Percentiles rank a stretch among this genome's conserved stretches.
These are phyloP conservation scores for Synaphobranchus kaupii DNA, from an alignment of 2,797 vertebrate species.

Conservation along the genomic window DNA sequence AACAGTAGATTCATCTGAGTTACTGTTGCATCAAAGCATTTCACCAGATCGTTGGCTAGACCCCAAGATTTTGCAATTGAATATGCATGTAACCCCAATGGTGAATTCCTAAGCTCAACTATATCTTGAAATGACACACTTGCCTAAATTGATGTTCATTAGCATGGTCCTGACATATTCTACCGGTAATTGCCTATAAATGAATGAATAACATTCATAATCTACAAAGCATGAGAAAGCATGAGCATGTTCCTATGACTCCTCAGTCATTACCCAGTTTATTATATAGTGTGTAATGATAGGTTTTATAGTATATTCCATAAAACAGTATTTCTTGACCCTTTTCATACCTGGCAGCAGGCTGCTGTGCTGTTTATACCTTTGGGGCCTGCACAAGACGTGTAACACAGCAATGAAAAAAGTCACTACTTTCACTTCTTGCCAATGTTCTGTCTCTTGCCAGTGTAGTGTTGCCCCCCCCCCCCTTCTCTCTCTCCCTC, in stretches of 20 bases:
- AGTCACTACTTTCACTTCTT: neutral
- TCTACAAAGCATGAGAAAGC: too few species aligned
- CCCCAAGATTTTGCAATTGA: conserved; percentile 35
- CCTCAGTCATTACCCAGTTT: too few species aligned
- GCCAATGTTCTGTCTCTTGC: neutral
- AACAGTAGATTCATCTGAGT: conserved; percentile 36
- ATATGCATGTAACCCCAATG: conserved; percentile 46
- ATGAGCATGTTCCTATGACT: too few species aligned
- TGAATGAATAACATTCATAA: too few species aligned
- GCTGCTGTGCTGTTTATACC: too few species aligned
- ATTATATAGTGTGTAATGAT: too few species aligned
- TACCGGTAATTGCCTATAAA: too few species aligned
- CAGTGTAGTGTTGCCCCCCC: neutral
- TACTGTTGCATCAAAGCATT: conserved; percentile 33
- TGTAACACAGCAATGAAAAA: too few species aligned
- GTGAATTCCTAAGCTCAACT: conserved; percentile 57
- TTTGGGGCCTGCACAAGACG: neutral
- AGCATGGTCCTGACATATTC: conserved; percentile 1
- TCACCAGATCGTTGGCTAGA: conserved; percentile 39
- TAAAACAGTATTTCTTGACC: too few species aligned
- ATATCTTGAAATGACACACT: conserved; percentile 52
- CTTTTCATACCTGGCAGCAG: neutral
- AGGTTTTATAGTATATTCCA: neutral
- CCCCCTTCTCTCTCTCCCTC: too few species aligned
- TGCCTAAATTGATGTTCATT: conserved; percentile 48